Evolutionary conservation across 2,113 vertebrate genomes (phyloP).

Genomic region (Anser brachyrhynchus): DNA sequence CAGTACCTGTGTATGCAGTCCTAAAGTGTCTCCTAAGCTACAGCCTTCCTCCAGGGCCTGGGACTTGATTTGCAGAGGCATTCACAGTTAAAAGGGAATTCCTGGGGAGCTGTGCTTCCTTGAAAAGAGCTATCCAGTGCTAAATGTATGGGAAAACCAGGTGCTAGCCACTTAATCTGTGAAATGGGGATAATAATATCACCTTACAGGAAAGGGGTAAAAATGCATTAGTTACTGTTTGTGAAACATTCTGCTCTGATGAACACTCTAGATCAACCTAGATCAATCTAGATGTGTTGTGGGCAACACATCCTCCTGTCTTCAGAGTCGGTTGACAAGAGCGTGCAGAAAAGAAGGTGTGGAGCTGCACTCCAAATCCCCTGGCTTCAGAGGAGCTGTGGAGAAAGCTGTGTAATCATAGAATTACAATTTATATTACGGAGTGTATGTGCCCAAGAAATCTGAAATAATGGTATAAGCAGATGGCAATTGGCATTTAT

Average conservation of each 20-base stretch:
- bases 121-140: not conserved
- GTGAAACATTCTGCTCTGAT: not conserved
- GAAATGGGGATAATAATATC: not conserved
- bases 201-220: not conserved
- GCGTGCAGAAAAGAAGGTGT: not conserved
- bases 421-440: not conserved
- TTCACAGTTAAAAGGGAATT: not conserved
- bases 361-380: not conserved
- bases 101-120: not conserved
- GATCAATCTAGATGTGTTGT: too few relatives aligned
- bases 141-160: not conserved
- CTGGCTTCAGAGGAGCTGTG: not conserved
- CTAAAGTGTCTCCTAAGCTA: not conserved
- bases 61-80: not conserved
- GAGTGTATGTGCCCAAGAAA: not conserved
- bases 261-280: not conserved
- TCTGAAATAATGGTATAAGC: not conserved
- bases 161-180: not conserved
- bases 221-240: not conserved
- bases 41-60: not conserved
- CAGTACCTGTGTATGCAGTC: not conserved
- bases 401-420: not conserved
- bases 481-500: not conserved
- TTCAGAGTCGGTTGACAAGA: not conserved
- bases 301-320: not conserved